Evolutionary conservation across 37 sponge, comb jelly and placozoan genomes (phyloP).

Genomic region (Chondrosia reniformis): DNA sequence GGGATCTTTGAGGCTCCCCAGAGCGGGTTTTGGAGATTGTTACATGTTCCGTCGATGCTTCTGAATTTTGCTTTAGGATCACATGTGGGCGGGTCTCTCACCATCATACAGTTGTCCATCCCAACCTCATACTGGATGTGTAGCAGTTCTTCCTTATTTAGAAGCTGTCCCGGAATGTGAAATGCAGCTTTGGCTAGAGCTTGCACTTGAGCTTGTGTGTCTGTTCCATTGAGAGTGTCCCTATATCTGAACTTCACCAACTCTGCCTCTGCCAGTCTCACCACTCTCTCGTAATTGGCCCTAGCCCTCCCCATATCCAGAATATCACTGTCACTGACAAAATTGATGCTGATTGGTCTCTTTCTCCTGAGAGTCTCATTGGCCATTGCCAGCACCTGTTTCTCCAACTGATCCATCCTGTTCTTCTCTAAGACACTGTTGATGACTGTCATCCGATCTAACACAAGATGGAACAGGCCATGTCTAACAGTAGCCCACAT

Average conservation of each 20-base stretch:
- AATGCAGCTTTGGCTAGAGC: conserved; percentile 39
- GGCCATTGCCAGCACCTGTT: conserved; percentile 4
- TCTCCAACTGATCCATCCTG: not conserved
- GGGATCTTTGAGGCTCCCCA: conserved; percentile 63
- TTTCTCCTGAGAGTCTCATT: not conserved
- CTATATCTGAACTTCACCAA: conserved; percentile 2
- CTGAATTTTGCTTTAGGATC: conserved; percentile 8
- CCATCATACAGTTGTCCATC: no score
- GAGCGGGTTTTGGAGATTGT: conserved; percentile 67
- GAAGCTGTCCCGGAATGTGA: conserved; percentile 45
- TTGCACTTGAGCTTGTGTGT: conserved; percentile 27
- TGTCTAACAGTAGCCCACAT: no score
- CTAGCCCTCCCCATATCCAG: not conserved
- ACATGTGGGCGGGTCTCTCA: not conserved
- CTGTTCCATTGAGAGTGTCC: not conserved
- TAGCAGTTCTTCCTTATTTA: conserved; percentile 38
- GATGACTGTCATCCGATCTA: conserved; percentile 10
- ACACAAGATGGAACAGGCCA: not conserved
- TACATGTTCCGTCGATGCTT: conserved; percentile 85
- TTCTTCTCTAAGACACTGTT: not conserved
- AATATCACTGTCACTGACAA: not conserved
- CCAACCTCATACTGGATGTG: conserved; percentile 11
- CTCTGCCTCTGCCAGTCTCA: not conserved
- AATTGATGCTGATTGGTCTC: not conserved
- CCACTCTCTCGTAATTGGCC: conserved; percentile 4